A percentile compares a stretch with the other conserved stretches of the same genome.
These are phyloP conservation scores for Peromyscus attwateri DNA, from an alignment of 2,797 vertebrate species.

Conservation along the genomic window DNA sequence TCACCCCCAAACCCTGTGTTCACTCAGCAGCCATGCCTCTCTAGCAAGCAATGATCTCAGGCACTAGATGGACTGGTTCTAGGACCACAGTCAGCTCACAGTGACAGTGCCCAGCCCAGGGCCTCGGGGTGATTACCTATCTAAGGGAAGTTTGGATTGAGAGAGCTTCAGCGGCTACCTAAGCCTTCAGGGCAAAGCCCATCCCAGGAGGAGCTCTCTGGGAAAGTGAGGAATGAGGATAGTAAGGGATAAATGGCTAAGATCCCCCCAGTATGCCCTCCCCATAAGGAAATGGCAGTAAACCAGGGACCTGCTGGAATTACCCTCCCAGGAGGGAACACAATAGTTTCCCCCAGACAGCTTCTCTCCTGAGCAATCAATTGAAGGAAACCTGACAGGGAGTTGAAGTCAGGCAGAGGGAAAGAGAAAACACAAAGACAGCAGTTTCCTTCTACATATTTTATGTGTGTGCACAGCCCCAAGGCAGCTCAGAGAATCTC, in stretches of 20 bases:
- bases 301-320: neutral
- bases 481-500: neutral
- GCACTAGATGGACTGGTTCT: no score
- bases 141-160: neutral
- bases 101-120: neutral
- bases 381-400: neutral
- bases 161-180: neutral
- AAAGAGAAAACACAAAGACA: neutral
- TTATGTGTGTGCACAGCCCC: neutral
- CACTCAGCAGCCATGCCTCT: neutral
- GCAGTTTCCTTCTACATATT: neutral
- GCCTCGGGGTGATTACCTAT: fast-evolving
- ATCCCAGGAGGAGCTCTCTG: neutral
- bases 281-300: neutral
- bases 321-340: neutral
- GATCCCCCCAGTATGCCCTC: neutral
- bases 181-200: neutral
- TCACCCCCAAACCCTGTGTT: neutral
- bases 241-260: no score
- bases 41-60: neutral
- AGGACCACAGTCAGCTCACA: neutral
- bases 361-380: neutral
- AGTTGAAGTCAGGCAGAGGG: neutral
- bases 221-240: fast-evolving
- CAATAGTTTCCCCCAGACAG: neutral